Evolutionary conservation across 1,140 invertebrate species (phyloP).

Genomic region (Akabosia matsudoensis): DNA sequence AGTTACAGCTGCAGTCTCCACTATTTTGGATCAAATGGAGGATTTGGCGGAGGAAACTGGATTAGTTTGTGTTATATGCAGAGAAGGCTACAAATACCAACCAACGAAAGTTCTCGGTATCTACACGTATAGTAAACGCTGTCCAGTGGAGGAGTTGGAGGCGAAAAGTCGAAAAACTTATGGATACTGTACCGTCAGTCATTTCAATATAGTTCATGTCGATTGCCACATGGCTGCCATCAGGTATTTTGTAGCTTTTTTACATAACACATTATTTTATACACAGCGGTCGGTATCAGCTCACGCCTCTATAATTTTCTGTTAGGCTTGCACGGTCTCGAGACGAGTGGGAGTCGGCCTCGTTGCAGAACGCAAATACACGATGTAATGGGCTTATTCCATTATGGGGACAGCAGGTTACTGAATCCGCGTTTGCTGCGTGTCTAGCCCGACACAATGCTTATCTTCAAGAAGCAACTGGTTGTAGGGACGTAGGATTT

Average conservation of each 20-base stretch:
- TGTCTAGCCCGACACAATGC: constrained; percentile 86
- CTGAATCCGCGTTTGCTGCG: constrained; percentile 89
- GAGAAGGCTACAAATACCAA: constrained; percentile 95
- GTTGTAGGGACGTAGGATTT: constrained; percentile 74
- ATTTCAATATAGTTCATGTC: constrained; percentile 97
- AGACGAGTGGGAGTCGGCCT: constrained; percentile 97
- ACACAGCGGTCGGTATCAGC: no score
- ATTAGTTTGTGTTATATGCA: constrained; percentile 94
- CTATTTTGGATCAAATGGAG: constrained; percentile 87
- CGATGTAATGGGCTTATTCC: constrained; percentile 94
- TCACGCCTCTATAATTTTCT: no score
- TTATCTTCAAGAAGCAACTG: constrained; percentile 62
- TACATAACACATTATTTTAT: not conserved
- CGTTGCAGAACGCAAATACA: constrained; percentile 95
- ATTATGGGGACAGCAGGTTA: constrained; percentile 92
- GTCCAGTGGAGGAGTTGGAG: constrained; percentile 84
- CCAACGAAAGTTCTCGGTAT: constrained; percentile 88
- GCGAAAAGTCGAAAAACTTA: constrained; percentile 70
- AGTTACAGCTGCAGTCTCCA: constrained; percentile 75
- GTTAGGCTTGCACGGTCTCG: constrained; percentile 65
- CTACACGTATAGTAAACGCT: constrained; percentile 95
- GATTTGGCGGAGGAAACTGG: constrained; percentile 93
- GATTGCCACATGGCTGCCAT: constrained; percentile 98
- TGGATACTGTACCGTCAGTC: constrained; percentile 87
- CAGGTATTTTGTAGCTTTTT: no score